Percentiles rank a stretch among this genome's conserved stretches.
Evolutionary conservation across 2,113 vertebrate genomes (phyloP).

Genomic region (Brienomyrus brachyistius): DNA sequence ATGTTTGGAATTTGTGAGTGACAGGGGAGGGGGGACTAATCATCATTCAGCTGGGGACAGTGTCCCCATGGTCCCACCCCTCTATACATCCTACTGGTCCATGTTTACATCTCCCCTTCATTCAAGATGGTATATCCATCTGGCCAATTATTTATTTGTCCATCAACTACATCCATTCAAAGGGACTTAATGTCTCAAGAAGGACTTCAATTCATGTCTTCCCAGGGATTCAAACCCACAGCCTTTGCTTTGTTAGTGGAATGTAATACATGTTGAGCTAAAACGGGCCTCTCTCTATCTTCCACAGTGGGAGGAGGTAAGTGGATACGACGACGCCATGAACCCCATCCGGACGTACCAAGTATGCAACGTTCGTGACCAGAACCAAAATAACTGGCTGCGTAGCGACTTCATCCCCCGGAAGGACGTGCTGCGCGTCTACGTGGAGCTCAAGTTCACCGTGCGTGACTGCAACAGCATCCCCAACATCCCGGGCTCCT

Average conservation of each 20-base stretch:
- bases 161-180: background rate
- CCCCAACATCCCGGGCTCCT: conserved; percentile 92
- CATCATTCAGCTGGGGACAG: background rate
- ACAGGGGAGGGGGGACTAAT: background rate
- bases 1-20: background rate
- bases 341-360: conserved; percentile 96
- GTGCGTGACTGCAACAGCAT: conserved; percentile 96
- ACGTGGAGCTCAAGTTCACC: conserved; percentile 93
- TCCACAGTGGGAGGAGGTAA: conserved; percentile 93
- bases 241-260: background rate
- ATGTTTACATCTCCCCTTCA: background rate
- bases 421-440: conserved; percentile 84
- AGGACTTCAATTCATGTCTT: background rate
- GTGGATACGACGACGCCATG: conserved; percentile 88
- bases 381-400: conserved; percentile 96
- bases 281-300: conserved; percentile 7
- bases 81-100: background rate
- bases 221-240: background rate
- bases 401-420: conserved; percentile 86
- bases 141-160: background rate
- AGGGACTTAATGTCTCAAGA: background rate
- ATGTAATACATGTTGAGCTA: background rate
- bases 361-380: conserved; percentile 84
- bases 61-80: background rate
- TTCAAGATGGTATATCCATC: background rate